phyloP scores from a whole-genome alignment of 2,797 vertebrate species.

The Paramormyrops hopkinsi region DNA sequence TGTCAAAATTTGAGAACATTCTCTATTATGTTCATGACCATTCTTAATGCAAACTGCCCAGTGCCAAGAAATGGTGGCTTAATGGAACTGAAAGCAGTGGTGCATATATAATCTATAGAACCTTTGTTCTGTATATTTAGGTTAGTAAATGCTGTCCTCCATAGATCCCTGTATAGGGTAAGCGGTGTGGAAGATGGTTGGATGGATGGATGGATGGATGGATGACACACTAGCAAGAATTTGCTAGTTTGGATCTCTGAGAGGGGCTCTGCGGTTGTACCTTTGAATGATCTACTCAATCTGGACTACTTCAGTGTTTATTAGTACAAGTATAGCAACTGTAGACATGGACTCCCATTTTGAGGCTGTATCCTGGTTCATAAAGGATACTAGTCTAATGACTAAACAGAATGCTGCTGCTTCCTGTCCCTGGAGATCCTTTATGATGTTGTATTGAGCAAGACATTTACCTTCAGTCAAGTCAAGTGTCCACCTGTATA shows the following conservation, averaged over 20 bases:
- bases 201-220: background rate
- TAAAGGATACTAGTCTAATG: background rate
- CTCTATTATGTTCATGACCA: background rate
- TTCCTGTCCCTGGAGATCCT: background rate
- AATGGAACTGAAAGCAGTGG: background rate
- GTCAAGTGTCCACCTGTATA: background rate
- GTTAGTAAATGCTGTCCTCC: background rate
- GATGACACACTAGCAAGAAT: background rate
- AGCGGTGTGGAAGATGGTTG: background rate
- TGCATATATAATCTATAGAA: background rate
- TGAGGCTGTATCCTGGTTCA: background rate
- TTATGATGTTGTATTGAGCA: background rate
- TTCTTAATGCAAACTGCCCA: background rate
- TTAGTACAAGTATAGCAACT: background rate
- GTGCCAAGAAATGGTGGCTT: background rate
- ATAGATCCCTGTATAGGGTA: background rate
- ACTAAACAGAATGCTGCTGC: background rate
- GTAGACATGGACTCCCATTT: background rate
- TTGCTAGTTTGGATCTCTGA: background rate
- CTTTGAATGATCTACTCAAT: background rate
- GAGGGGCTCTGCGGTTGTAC: background rate
- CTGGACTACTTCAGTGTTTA: background rate
- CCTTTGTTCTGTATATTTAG: background rate
- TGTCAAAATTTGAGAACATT: background rate
- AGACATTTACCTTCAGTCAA: background rate